Evolutionary conservation across 1,140 invertebrate species (phyloP), one percentile per base, ranked within the genome.

Genomic region (Dolichoris vasculosae): DNA sequence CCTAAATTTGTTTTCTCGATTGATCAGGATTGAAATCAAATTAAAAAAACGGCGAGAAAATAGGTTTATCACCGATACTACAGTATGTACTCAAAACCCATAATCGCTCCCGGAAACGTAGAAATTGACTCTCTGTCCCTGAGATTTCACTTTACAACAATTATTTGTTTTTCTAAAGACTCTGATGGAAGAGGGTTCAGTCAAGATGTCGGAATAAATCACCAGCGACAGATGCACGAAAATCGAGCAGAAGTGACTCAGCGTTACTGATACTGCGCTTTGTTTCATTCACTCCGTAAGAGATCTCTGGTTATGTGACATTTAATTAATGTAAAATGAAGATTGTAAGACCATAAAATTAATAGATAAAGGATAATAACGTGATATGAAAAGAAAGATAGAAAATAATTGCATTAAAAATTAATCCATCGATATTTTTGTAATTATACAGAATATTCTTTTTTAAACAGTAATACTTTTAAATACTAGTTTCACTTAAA

Each of bases 151-250:
- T 67, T 2, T 13, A n/a, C 2, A 67, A 35, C 63, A 9, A 67
- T 67, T 67, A n/a, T 67, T 86, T 89, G 87, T 90, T 90, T 90
- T 90, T 89, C 87, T 77, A 86, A 73, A 86, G 81, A 86, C 87
- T 87, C 87, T 80, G 86, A 32, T 13, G 7, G 86, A 79, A 40
- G 82, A 89, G 87, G 84, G 64, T 67, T 67, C 11, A 67, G 8
- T 30, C 13, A 15, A 13, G 8, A 30, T 15, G 82, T 83, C 83
- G 82, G 85, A 86, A 86, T 87, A 91, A 92, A 91, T 89, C 88
- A 85, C 86, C 85, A 87, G 89, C 91, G 90, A 91, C 90, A 90
- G 90, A 92, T 92, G 90, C 84, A 88, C 89, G 88, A 91, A 89
- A 90, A 91, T 91, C 91, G 87, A 7, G 51, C 13, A 8, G 30